Evolutionary conservation across 2,888 invertebrate species (phyloP), one percentile per base, ranked within the genome.

Genomic region (Metacarcinus magister): DNA sequence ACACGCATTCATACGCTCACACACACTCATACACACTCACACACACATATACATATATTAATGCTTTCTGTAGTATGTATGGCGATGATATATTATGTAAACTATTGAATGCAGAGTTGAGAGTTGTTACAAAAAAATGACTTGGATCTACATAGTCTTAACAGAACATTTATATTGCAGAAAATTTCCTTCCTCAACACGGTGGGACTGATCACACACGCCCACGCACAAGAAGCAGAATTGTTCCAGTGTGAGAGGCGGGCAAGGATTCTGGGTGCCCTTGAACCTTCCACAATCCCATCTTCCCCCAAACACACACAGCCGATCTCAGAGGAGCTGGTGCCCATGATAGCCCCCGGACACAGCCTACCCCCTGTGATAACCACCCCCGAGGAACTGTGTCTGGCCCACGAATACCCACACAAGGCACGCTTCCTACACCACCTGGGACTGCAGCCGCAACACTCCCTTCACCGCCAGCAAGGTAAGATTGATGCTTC

Each of bases 181-280:
- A 97, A 97, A 96, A 90, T 97, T 89, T 89, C 91, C 48, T 96
- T 97, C 95, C 92, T 97, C 48, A 91, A 94, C 28, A 95, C 54
- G 75, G 95, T 97, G 44, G 97, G 97, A 10, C 93, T 97, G 91
- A 96, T 95, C 54, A 97, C 97, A 1, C 97, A 97, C 93, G 96
- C 95, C 60, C 93, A 95, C 46, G 97, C 97, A 32, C 96, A 96
- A 43, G 96, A 96, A 46, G 94, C 96, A 10, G 96, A 96, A 54
- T 94, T 96, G 48, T 91, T 39, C 75, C 95, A 95, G 93, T 97
- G 96, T 89, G 97, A 97, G 92, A 92, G 97, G 46, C 94, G 97
- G 44, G 97, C 96, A n/a, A 93, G 90, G 39, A 95, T 96, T 2
- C 82, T 97, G 48, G 95, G 96, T 67, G 96, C 96, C 43, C 95